phyloP scores from a whole-genome alignment of 2,113 vertebrate genomes.

The Mesocricetus auratus region DNA sequence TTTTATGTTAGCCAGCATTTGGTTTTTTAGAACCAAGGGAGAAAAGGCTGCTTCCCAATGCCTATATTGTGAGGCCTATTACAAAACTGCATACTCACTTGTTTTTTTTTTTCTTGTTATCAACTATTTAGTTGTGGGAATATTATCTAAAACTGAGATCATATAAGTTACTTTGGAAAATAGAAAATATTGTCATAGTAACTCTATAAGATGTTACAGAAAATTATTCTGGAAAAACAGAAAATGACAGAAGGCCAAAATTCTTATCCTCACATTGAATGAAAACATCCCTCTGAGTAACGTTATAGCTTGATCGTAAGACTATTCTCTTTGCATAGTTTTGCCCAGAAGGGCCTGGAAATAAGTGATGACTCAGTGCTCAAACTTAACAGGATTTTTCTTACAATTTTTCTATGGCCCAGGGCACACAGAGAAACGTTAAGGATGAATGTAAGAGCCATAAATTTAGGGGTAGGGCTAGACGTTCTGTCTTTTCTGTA shows the following conservation, averaged over 20 bases:
- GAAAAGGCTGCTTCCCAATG: not conserved
- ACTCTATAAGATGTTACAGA: not conserved
- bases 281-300: not conserved
- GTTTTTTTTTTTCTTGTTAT: not conserved
- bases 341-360: not conserved
- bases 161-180: not conserved
- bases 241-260: not conserved
- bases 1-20: not conserved
- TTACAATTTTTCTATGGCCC: not conserved
- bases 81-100: not conserved
- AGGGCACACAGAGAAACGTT: not conserved
- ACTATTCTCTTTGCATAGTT: not conserved
- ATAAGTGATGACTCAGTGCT: not conserved
- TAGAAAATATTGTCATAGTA: not conserved
- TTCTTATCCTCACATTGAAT: not conserved
- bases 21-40: not conserved
- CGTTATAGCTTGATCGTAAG: not conserved
- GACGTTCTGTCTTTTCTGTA: not conserved
- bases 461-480: not conserved
- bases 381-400: not conserved
- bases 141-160: not conserved
- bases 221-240: not conserved
- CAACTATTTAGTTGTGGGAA: not conserved
- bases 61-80: not conserved
- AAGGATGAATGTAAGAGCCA: not conserved